These are phyloP conservation scores for Sparidentex hasta DNA, from an alignment of 2,797 vertebrate genomes.

Conservation along the genomic window DNA sequence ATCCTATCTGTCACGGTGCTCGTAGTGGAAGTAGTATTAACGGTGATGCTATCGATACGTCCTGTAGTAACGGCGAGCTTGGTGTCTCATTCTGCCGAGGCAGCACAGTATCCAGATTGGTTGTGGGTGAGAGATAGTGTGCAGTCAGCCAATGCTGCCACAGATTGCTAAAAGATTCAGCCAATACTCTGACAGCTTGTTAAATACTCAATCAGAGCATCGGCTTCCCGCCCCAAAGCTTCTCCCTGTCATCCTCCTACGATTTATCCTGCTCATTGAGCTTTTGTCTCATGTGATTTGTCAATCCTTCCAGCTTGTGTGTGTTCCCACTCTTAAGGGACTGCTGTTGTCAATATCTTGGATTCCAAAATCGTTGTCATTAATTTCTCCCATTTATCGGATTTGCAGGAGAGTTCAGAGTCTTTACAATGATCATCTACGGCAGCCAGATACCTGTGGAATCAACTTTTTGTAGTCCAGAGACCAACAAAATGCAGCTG, in stretches of 20 bases:
- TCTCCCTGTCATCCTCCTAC: slow-evolving; percentile 33
- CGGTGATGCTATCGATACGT: slow-evolving; percentile 37
- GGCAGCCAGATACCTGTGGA: slow-evolving; percentile 29
- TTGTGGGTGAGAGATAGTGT: slow-evolving; percentile 56
- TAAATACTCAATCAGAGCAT: slow-evolving; percentile 61
- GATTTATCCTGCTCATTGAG: slow-evolving; percentile 24
- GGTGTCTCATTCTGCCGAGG: slow-evolving; percentile 57
- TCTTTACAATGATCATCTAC: background rate
- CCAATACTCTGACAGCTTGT: slow-evolving; percentile 67
- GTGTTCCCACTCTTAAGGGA: background rate
- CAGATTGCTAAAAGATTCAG: slow-evolving; percentile 59
- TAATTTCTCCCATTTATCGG: background rate
- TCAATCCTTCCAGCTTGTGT: slow-evolving; percentile 8
- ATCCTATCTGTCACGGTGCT: slow-evolving; percentile 35
- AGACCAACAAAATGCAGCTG: slow-evolving; percentile 5
- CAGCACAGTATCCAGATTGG: slow-evolving; percentile 61
- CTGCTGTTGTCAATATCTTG: slow-evolving; percentile 13
- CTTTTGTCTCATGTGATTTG: slow-evolving; percentile 19
- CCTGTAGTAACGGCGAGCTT: slow-evolving; percentile 50
- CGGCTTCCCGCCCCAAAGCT: slow-evolving; percentile 18
- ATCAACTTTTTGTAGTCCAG: background rate
- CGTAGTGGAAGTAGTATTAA: slow-evolving; percentile 38
- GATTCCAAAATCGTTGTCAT: background rate
- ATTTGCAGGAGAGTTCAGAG: background rate
- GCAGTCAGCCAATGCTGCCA: slow-evolving; percentile 65